Evolutionary conservation across 2,113 vertebrate genomes (phyloP).

Genomic region (Protomyctophum bolini): DNA sequence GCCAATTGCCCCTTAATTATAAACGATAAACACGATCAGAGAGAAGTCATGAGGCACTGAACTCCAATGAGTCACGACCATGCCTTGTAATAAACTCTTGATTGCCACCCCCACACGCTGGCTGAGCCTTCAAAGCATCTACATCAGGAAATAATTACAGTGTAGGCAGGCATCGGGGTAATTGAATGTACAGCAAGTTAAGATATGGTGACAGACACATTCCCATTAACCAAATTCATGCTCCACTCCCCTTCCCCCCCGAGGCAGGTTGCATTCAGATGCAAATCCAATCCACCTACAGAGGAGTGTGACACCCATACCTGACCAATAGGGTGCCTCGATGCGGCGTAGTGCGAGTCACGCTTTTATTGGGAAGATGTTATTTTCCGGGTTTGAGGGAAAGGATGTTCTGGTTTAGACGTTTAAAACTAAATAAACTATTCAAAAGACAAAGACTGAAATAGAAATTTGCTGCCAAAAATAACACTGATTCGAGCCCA

Average conservation of each 20-base stretch:
- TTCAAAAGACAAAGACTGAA: too few relatives aligned
- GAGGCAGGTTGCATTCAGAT: constrained; percentile 60
- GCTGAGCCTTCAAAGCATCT: constrained; percentile 57
- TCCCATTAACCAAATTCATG: constrained; percentile 69
- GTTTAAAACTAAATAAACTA: too few relatives aligned
- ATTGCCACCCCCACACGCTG: constrained; percentile 22
- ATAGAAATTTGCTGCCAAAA: too few relatives aligned
- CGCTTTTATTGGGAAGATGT: too few relatives aligned
- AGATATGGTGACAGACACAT: constrained; percentile 68
- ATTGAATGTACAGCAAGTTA: constrained; percentile 63
- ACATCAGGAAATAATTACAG: constrained; percentile 73
- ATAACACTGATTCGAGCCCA: too few relatives aligned
- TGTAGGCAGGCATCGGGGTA: constrained; percentile 51
- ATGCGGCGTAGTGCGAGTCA: too few relatives aligned
- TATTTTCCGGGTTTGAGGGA: too few relatives aligned
- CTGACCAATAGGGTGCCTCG: constrained; percentile 2
- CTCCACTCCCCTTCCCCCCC: constrained; percentile 48
- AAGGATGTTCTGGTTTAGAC: too few relatives aligned
- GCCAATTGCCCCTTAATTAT: constrained; percentile 6
- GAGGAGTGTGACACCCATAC: constrained; percentile 21
- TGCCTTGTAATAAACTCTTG: constrained; percentile 50
- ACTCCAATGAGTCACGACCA: constrained; percentile 48
- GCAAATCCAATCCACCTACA: constrained; percentile 53
- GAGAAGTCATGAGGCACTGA: constrained; percentile 18
- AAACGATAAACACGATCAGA: constrained; percentile 2